phyloP scores from a whole-genome alignment of 2,888 invertebrate genomes.

The Allacma fusca region DNA sequence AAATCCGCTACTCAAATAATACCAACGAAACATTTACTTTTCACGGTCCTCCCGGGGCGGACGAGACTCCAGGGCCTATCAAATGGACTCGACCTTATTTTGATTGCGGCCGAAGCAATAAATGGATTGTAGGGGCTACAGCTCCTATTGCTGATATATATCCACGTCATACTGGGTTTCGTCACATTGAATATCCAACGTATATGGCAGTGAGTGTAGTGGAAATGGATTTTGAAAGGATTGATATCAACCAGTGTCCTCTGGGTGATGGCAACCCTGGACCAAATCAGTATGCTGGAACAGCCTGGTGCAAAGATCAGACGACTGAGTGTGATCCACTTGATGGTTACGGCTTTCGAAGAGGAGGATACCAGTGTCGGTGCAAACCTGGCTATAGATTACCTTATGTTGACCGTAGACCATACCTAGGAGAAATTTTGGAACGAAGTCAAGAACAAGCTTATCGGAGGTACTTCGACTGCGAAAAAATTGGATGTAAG shows the following conservation, averaged over 20 bases:
- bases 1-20: slow-evolving; percentile 91
- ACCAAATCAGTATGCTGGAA: slow-evolving; percentile 87
- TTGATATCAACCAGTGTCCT: slow-evolving; percentile 98
- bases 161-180: slow-evolving; percentile 89
- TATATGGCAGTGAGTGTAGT: slow-evolving; percentile 91
- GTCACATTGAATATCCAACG: slow-evolving; percentile 92
- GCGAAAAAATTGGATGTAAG: slow-evolving; percentile 89
- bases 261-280: slow-evolving; percentile 78
- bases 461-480: slow-evolving; percentile 87
- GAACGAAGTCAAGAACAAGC: slow-evolving; percentile 92
- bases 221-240: slow-evolving; percentile 95
- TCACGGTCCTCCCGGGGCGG: slow-evolving; percentile 81
- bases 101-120: slow-evolving; percentile 93
- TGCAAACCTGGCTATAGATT: slow-evolving; percentile 88
- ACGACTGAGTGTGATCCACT: slow-evolving; percentile 96
- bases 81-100: slow-evolving; percentile 95
- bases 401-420: slow-evolving; percentile 85
- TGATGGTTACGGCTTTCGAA: slow-evolving; percentile 93
- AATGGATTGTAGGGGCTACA: slow-evolving; percentile 94
- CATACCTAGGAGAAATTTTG: slow-evolving; percentile 90
- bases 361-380: slow-evolving; percentile 94
- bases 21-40: slow-evolving; percentile 97
- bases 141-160: slow-evolving; percentile 95
- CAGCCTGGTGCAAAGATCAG: slow-evolving; percentile 88
- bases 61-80: slow-evolving; percentile 87